Base-by-base conservation (phyloP, 2,888 invertebrate genomes). In the Troglohyphantes excavatus region DNA sequence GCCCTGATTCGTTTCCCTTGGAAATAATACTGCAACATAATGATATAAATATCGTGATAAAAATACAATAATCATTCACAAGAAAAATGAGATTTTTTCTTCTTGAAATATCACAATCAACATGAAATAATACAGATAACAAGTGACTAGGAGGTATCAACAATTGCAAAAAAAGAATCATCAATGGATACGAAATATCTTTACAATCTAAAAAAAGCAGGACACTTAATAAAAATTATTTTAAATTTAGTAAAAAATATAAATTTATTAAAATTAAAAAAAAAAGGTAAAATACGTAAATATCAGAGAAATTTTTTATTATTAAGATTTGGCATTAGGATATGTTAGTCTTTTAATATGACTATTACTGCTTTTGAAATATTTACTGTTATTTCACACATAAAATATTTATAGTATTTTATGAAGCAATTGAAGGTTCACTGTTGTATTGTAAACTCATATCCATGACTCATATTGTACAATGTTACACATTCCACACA, bases 11-110 rank as follows among this genome's bases (percentile, higher is more conserved):
- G 3, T 23, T 61, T n/a, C 53, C 17, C 53, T 53, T 23, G 33
- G 33, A 78, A 78, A 78, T 65, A 78, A 65, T 65, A 65, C 65
- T 68, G 68, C 68, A 39, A 78, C 43, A 63, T 65, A 78, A 78
- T 65, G 23, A 43, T 63, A 78, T 78, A 78, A 78, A 78, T 78
- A 78, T n/a, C 53, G n/a, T 53, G 53, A 53, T 5, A 53, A 53
- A 6, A 53, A 1, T 17, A 53, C n/a, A 53, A n/a, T 53, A 53
- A 53, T 2, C 13, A n/a, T 53, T 39, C 39, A 53, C 53, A n/a
- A 17, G 2, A 72, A 72, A 46, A 72, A 72, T 72, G 46, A 46
- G 46, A 72, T 72, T 26, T 33, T 53, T 46, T 33, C 21, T 70
- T 26, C n/a, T 72, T 46, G 21, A 46, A n/a, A 17, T 1, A 46